A percentile compares a stretch with the other conserved stretches of the same genome.
These are phyloP conservation scores for Macropodus opercularis DNA, from an alignment of 2,797 vertebrate species.

Conservation along the genomic window DNA sequence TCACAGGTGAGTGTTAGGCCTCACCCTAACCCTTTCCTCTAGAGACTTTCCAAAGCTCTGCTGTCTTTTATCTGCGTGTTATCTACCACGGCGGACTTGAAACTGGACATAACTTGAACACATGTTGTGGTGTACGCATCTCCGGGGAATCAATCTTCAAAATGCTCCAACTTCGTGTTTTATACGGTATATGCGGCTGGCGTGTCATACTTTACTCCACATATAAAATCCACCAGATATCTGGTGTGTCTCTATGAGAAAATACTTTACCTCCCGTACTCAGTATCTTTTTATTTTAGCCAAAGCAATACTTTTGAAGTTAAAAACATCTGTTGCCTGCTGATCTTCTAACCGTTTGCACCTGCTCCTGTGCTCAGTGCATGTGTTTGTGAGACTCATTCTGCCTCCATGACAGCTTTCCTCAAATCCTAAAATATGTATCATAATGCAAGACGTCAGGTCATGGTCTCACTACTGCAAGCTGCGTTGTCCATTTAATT, in stretches of 20 bases:
- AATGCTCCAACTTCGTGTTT: no score
- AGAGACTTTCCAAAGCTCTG: neutral
- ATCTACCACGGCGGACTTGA: neutral
- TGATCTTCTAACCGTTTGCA: constrained; percentile 24
- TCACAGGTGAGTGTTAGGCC: neutral
- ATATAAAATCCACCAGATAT: neutral
- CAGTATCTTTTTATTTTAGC: neutral
- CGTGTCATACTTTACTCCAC: no score
- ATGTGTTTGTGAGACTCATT: neutral
- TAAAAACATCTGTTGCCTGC: constrained; percentile 18
- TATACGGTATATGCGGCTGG: no score
- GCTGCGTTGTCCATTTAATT: constrained; percentile 1
- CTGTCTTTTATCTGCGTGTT: neutral
- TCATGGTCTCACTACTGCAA: constrained; percentile 17
- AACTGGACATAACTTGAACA: neutral
- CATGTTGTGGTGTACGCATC: neutral
- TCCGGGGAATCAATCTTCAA: neutral
- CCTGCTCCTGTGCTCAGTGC: constrained; percentile 16
- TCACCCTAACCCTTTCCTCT: neutral
- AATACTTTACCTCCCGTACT: no score
- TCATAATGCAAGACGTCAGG: constrained; percentile 29
- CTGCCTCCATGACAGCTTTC: neutral
- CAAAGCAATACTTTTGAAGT: constrained; percentile 23
- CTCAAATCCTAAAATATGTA: constrained; percentile 7
- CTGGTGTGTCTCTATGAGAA: neutral